Base-by-base conservation (phyloP, 2,888 invertebrate species). In the Brachynemurus nebulosus region DNA sequence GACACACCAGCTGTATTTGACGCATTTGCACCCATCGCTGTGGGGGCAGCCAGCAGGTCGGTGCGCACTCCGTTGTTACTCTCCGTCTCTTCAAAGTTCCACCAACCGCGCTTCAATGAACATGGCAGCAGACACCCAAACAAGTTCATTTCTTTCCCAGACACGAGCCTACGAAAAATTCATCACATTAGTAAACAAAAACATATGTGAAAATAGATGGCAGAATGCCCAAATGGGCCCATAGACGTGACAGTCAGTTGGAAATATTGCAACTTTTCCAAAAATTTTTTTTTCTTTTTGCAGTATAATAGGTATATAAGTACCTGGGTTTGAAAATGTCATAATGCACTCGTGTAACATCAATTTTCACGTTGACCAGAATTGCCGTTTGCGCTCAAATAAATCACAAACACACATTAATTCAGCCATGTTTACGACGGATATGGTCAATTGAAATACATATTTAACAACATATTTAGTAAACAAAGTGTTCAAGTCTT, bases 111-210 rank as follows among this genome's bases (percentile, higher is more conserved):
- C 65, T 71, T 69, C 64, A 70, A 64, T 60, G 70, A 71, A 68
- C 72, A 72, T 59, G 71, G 71, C 56, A 71, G 69, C 54, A 72
- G 59, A 56, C 69, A 69, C 61, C 70, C 67, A 60, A 71, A 70
- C 62, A 72, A 63, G 66, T 71, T 72, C 72, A 72, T 72, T 62
- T 65, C 68, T 68, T 60, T 65, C 68, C 69, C 69, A 70, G 70
- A 70, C 70, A 64, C 64, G 63, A 61, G 69, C 69, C 69, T 69
- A 56, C 46, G 56, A 57, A 41, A 19, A 42, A 42, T n/a, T 9
- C 4, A 6, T n/a, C n/a, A 30, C 6, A 30, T 23, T 7, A 23
- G 23, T 23, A 23, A 23, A 7, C 23, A 23, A 9, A n/a, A n/a
- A n/a, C n/a, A n/a, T n/a, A n/a, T n/a, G n/a, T n/a, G n/a, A n/a